These are phyloP conservation scores for Plectus sambesii DNA, from an alignment of 1,140 invertebrate species.

Conservation along the genomic window DNA sequence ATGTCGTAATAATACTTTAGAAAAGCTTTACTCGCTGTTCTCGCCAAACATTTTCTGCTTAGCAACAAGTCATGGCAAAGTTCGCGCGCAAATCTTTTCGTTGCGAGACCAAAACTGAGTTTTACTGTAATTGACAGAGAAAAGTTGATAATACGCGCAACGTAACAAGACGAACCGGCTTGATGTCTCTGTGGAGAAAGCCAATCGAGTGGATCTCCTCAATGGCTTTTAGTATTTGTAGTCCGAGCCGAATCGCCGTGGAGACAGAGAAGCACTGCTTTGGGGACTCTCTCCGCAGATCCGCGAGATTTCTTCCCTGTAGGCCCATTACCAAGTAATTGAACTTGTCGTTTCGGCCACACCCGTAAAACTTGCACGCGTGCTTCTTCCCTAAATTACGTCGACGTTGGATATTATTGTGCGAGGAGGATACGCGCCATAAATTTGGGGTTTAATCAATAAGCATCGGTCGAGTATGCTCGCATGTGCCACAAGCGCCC, in stretches of 20 bases:
- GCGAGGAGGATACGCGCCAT: not conserved
- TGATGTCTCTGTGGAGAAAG: conserved; percentile 96
- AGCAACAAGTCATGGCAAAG: conserved; percentile 1
- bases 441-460: too few relatives aligned
- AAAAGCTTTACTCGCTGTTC: not conserved
- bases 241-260: conserved; percentile 81
- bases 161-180: conserved; percentile 63
- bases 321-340: conserved; percentile 99
- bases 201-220: conserved; percentile 97
- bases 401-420: too few relatives aligned
- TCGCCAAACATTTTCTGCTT: too few relatives aligned
- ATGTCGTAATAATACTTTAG: conserved; percentile 11
- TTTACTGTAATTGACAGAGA: conserved; percentile 3
- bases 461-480: too few relatives aligned
- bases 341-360: conserved; percentile 94
- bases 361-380: conserved; percentile 62
- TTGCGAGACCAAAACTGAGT: not conserved
- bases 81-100: conserved; percentile 5
- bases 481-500: too few relatives aligned
- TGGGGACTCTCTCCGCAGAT: conserved; percentile 74
- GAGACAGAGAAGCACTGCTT: conserved; percentile 88
- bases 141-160: not conserved
- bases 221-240: conserved; percentile 95
- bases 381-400: conserved; percentile 80
- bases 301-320: conserved; percentile 93